phyloP scores from a whole-genome alignment of 1,140 invertebrate genomes.

The Euura lappo region DNA sequence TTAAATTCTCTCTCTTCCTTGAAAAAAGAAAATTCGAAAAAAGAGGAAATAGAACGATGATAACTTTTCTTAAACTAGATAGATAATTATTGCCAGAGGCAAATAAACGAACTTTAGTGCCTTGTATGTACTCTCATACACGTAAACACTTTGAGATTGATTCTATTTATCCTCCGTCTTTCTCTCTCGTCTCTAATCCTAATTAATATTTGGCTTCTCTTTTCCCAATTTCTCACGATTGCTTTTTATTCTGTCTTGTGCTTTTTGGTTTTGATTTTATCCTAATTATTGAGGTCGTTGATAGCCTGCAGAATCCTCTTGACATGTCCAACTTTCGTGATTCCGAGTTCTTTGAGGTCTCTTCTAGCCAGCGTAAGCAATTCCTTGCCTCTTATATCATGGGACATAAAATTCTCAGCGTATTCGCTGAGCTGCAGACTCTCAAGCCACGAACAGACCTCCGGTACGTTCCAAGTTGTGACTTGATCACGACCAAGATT shows the following conservation, averaged over 20 bases:
- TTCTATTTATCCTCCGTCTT: no score
- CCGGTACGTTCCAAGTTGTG: slow-evolving; percentile 72
- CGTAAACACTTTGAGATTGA: no score
- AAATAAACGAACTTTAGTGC: no score
- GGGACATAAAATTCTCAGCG: slow-evolving; percentile 80
- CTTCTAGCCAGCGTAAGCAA: slow-evolving; percentile 83
- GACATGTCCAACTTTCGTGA: slow-evolving; percentile 92
- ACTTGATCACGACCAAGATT: slow-evolving; percentile 58
- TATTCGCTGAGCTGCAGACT: slow-evolving; percentile 89
- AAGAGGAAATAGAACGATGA: no score
- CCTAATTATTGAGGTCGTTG: slow-evolving; percentile 73
- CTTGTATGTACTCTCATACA: no score
- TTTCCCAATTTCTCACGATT: background rate
- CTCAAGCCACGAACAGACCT: slow-evolving; percentile 86
- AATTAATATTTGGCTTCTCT: background rate
- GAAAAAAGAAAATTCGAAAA: no score
- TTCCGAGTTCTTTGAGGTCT: slow-evolving; percentile 88
- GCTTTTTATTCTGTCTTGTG: no score
- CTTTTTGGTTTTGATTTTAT: no score
- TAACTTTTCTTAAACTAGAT: no score
- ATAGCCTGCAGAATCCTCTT: slow-evolving; percentile 93
- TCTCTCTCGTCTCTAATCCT: no score
- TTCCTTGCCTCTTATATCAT: slow-evolving; percentile 92
- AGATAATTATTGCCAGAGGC: no score
- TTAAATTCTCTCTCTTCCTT: no score